Evolutionary conservation across 2,888 invertebrate genomes (phyloP).

Genomic region (Apamea crenata): DNA sequence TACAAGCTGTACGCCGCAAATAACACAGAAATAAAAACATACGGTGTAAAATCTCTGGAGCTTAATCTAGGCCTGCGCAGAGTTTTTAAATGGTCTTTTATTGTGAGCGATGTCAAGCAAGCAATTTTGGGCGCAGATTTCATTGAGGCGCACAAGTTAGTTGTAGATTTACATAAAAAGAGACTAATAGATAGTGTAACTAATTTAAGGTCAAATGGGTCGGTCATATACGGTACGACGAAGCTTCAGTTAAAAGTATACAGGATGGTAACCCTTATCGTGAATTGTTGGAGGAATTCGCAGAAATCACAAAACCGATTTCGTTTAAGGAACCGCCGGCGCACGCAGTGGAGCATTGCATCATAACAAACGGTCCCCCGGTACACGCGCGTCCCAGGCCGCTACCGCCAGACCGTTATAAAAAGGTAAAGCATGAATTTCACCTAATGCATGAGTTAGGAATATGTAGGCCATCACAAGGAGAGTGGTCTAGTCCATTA

Average conservation of each 20-base stretch:
- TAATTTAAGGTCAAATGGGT: neutral
- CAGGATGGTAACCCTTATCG: neutral
- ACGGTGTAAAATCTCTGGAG: no score
- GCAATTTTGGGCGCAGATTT: neutral
- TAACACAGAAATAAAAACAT: no score
- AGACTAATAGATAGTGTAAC: no score
- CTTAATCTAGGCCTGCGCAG: no score
- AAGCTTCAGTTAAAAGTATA: neutral
- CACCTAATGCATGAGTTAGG: neutral
- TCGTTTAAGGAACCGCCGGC: neutral
- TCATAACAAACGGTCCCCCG: neutral
- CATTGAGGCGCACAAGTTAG: neutral
- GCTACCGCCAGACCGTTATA: slow-evolving; percentile 4
- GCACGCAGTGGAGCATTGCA: neutral
- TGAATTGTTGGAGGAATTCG: neutral
- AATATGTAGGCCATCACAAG: neutral
- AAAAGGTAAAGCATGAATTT: neutral
- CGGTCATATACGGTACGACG: neutral
- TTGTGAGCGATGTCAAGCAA: neutral
- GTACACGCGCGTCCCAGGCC: slow-evolving; percentile 14
- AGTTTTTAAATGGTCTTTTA: no score
- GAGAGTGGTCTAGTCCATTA: neutral
- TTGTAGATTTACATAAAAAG: no score
- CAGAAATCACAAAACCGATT: neutral
- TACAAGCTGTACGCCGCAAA: no score